Evolutionary conservation across 2,888 invertebrate genomes (phyloP), one percentile per base, ranked within the genome.

Genomic region (Cheilosia soror): DNA sequence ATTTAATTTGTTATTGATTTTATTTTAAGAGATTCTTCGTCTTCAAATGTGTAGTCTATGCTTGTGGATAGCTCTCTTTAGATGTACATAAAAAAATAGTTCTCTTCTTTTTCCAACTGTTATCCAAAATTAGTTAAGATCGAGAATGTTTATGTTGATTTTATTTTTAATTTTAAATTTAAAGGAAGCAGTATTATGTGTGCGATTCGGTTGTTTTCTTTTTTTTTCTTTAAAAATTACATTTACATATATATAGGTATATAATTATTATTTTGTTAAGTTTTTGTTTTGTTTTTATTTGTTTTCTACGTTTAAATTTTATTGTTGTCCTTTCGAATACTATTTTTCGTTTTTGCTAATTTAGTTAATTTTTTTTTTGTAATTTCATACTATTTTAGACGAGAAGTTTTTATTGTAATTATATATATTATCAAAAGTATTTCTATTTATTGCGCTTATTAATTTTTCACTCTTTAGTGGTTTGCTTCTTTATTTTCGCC

Each of bases 401-500:
- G 58, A 58, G 65, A 72, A 65, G 31, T 66, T 31, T 57, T 49
- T 37, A 49, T 57, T 63, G 13, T 66, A 27, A 40, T 31, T 40
- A 27, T 71, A 27, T 71, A n/a, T 75, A 33, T 42, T 79, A 65
- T 84, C 63, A 69, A 72, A 68, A 73, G n/a, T 77, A 29, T 60
- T 73, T 78, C 51, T 69, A 63, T 69, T 79, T 83, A 79, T 73
- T 78, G 83, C 57, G 72, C 63, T 66, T 60, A 55, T 66, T 63
- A 20, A 65, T 53, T 25, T 53, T 66, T 73, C 40, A 73, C 47
- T 65, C 65, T 58, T 79, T 47, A 72, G 44, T 66, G n/a, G 55
- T 73, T 84, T 77, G 77, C 42, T 84, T 82, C 71, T 76, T 87
- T 27, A 84, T 76, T 85, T 85, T 85, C 75, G 77, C 87, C 53